phyloP scores from a whole-genome alignment of 2,797 vertebrate genomes.

The Sebastes elongatus region DNA sequence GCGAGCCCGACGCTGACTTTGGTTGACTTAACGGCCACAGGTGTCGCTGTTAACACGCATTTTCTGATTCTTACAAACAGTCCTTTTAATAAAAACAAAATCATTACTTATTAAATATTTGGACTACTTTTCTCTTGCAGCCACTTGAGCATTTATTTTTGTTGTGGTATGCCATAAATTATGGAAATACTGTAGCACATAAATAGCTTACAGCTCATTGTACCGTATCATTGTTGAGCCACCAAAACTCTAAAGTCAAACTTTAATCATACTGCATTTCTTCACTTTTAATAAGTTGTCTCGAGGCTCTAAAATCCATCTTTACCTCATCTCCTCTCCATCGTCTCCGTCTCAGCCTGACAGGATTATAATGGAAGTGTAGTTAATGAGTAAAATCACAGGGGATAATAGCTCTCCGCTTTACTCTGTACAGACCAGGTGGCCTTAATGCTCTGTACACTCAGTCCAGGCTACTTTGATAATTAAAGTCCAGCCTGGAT shows the following conservation, averaged over 20 bases:
- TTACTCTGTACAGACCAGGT: constrained; percentile 15
- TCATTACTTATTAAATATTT: background rate
- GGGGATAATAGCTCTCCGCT: background rate
- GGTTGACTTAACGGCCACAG: too few species aligned
- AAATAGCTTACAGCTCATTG: background rate
- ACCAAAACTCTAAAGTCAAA: background rate
- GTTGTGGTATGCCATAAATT: background rate
- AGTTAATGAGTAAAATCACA: constrained; percentile 35
- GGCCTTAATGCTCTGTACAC: constrained; percentile 13
- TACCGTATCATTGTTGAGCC: too few species aligned
- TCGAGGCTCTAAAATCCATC: background rate
- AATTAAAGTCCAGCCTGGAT: constrained; percentile 43
- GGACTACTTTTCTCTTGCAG: background rate
- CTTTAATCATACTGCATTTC: background rate
- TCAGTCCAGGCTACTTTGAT: background rate
- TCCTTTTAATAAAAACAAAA: background rate
- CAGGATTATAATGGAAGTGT: constrained; percentile 16
- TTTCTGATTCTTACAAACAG: too few species aligned
- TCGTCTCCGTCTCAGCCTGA: background rate
- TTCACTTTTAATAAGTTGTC: background rate
- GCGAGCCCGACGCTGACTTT: too few species aligned
- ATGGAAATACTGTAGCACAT: background rate
- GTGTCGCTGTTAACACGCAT: too few species aligned
- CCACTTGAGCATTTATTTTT: background rate
- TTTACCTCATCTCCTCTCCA: background rate